Evolutionary conservation across 2,797 vertebrate genomes (phyloP).

Genomic region (Mus caroli): DNA sequence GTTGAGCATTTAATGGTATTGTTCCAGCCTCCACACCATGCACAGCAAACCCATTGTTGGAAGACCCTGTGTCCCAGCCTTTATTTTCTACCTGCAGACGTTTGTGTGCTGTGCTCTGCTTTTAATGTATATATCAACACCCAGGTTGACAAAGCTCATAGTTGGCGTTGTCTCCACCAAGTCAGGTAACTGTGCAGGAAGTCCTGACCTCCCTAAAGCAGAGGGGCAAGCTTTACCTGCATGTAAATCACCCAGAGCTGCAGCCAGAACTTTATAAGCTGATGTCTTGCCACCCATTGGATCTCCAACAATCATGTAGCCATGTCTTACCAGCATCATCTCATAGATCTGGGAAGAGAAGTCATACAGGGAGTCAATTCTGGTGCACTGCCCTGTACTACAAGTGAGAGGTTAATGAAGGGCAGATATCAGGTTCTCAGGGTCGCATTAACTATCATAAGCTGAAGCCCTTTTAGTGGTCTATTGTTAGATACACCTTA

Average conservation of each 20-base stretch:
- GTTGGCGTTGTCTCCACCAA: constrained; percentile 52
- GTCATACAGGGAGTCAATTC: neutral
- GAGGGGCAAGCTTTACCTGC: constrained; percentile 87
- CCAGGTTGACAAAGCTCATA: constrained; percentile 62
- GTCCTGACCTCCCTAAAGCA: constrained; percentile 8
- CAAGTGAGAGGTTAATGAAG: neutral
- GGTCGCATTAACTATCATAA: neutral
- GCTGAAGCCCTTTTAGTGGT: neutral
- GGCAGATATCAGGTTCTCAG: neutral
- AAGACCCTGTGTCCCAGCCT: neutral
- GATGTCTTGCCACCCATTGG: constrained; percentile 95
- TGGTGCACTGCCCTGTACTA: neutral
- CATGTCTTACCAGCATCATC: constrained; percentile 98
- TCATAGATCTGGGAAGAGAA: constrained; percentile 93
- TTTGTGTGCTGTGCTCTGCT: constrained; percentile 59
- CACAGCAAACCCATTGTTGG: neutral
- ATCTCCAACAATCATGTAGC: constrained; percentile 97
- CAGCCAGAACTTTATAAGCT: constrained; percentile 94
- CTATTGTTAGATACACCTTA: neutral
- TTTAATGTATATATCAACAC: constrained; percentile 54
- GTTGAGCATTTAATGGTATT: constrained; percentile 26
- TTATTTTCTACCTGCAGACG: neutral
- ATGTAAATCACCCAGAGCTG: constrained; percentile 92
- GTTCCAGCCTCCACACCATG: neutral
- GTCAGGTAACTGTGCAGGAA: constrained; percentile 9